A percentile compares a stretch with the other conserved stretches of the same genome.
These are phyloP conservation scores for Leptinotarsa peninsularis DNA, from an alignment of 2,888 invertebrate species.

Conservation along the genomic window DNA sequence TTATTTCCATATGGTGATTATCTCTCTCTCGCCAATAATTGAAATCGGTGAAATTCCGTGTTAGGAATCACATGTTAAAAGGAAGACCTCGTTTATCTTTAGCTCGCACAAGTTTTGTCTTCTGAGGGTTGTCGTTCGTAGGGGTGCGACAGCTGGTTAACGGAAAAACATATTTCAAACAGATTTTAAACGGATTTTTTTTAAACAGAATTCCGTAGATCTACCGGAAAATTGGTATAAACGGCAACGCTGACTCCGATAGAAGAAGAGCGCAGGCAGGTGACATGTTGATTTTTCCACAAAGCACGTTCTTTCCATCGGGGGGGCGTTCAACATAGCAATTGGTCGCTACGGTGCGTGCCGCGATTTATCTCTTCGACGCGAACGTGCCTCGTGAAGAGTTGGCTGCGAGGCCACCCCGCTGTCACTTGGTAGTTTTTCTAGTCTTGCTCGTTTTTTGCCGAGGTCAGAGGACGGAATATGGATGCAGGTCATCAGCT, in stretches of 20 bases:
- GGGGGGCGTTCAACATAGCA: background rate
- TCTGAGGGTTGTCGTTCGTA: no score
- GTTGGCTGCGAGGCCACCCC: conserved; percentile 28
- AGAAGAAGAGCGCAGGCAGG: background rate
- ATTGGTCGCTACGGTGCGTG: background rate
- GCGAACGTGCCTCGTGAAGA: conserved; percentile 38
- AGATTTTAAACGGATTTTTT: no score
- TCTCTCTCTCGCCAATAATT: no score
- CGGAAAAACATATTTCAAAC: no score
- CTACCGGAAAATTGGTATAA: no score
- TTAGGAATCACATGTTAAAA: no score
- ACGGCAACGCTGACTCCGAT: background rate
- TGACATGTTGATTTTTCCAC: background rate
- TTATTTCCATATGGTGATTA: no score
- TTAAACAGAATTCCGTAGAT: no score
- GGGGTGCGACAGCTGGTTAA: no score
- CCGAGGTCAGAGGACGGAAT: conserved; percentile 14
- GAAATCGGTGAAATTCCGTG: no score
- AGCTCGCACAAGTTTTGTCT: no score
- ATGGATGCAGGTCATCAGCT: conserved; percentile 14
- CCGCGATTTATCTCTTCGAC: conserved; percentile 29
- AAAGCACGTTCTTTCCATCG: conserved; percentile 14
- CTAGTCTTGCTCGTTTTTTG: background rate
- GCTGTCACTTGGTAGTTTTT: conserved; percentile 18
- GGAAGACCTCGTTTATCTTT: no score